Percentiles rank a stretch among this genome's conserved stretches.
These are phyloP conservation scores for Hydrocynus forskahlii DNA, from an alignment of 2,797 vertebrate species.

Conservation along the genomic window DNA sequence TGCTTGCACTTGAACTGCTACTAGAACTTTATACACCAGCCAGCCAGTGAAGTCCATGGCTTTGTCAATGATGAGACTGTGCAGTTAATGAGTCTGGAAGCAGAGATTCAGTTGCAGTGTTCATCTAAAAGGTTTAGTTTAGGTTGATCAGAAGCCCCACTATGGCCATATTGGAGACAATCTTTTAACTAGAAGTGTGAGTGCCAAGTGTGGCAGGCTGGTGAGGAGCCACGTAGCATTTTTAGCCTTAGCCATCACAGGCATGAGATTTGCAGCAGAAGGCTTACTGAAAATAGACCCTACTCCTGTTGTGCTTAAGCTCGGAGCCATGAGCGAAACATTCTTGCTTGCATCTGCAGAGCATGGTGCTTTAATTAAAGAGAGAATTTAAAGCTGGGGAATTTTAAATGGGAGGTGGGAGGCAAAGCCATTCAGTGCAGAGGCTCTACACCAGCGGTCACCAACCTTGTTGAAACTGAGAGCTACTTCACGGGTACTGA, in stretches of 20 bases:
- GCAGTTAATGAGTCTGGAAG: not conserved
- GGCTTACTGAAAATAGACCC: conserved; percentile 18
- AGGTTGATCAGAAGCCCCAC: not conserved
- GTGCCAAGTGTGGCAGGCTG: not conserved
- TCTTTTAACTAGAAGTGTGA: not conserved
- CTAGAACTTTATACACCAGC: not conserved
- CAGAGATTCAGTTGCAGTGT: not conserved
- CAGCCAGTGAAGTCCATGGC: not conserved
- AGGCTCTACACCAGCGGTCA: no score
- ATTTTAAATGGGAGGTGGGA: conserved; percentile 21
- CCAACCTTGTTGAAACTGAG: no score
- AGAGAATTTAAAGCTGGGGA: conserved; percentile 25
- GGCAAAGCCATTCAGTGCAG: conserved; percentile 16
- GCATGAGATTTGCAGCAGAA: conserved; percentile 7
- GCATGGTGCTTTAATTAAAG: conserved; percentile 25
- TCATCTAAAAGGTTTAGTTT: not conserved
- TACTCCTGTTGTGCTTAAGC: conserved; percentile 33
- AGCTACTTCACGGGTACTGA: no score
- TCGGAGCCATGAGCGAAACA: conserved; percentile 18
- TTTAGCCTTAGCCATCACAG: not conserved
- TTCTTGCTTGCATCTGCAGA: conserved; percentile 27
- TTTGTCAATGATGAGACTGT: not conserved
- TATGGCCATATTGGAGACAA: not conserved
- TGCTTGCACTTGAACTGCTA: not conserved
- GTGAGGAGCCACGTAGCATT: not conserved